Evolutionary conservation across 2,888 invertebrate genomes (phyloP).

Genomic region (Caenorhabditis doughertyi): DNA sequence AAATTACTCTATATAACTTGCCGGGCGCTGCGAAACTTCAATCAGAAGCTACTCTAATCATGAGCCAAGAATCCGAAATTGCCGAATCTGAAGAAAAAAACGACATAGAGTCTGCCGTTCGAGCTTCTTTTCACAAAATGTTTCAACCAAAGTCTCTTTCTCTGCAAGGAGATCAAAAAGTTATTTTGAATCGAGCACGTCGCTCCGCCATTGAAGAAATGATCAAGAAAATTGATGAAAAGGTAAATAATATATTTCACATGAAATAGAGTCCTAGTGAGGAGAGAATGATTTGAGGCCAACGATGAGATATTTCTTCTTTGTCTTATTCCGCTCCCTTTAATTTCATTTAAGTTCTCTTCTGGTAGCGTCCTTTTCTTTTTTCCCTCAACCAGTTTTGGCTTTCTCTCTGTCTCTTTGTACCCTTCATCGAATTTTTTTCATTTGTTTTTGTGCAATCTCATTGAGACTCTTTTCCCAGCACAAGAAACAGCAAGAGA

Average conservation of each 20-base stretch:
- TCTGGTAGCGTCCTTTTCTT: not conserved
- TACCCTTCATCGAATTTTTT: not conserved
- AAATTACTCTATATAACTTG: not conserved
- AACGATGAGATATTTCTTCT: constrained; percentile 40
- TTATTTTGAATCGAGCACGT: constrained; percentile 23
- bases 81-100: constrained; percentile 14
- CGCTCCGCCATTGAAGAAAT: constrained; percentile 30
- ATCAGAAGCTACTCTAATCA: constrained; percentile 1
- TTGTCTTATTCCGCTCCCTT: not conserved
- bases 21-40: not conserved
- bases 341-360: constrained; percentile 12
- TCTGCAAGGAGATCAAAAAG: constrained; percentile 5
- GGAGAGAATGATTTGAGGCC: not conserved
- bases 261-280: not conserved
- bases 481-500: not conserved
- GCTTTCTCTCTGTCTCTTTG: not conserved
- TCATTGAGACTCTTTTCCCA: constrained; percentile 28
- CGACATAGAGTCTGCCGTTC: constrained; percentile 40
- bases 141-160: constrained; percentile 25
- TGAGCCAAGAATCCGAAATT: constrained; percentile 15
- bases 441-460: constrained; percentile 41
- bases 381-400: constrained; percentile 14
- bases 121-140: constrained; percentile 34
- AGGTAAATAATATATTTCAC: constrained; percentile 11
- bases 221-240: constrained; percentile 41